Percentiles rank a stretch among this genome's conserved stretches.
These are phyloP conservation scores for Actenoides hombroni DNA, from an alignment of 2,113 vertebrate genomes.

Conservation along the genomic window DNA sequence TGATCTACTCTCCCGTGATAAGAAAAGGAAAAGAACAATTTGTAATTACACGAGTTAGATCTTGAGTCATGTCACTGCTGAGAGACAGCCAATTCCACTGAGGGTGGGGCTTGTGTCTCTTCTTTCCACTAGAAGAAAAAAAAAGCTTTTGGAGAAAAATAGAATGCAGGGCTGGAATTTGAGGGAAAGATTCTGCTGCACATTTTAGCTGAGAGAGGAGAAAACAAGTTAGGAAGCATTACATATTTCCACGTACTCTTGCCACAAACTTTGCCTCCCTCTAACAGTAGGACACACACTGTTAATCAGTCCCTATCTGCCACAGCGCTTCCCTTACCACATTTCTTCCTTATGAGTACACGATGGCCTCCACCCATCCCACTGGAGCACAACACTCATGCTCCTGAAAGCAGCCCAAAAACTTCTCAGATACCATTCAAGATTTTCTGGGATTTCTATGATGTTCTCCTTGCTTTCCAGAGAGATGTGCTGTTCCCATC, in stretches of 20 bases:
- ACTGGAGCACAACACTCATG: not conserved
- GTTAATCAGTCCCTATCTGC: not conserved
- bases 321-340: not conserved
- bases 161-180: not conserved
- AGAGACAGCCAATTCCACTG: not conserved
- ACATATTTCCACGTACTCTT: not conserved
- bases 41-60: not conserved
- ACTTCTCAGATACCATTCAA: not conserved
- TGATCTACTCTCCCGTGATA: not conserved
- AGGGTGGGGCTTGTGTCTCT: not conserved
- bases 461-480: not conserved
- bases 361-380: conserved; percentile 33
- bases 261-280: not conserved
- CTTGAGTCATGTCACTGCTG: conserved; percentile 9
- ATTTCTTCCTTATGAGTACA: conserved; percentile 36
- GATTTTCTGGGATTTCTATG: not conserved
- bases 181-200: not conserved
- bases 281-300: not conserved
- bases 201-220: not conserved
- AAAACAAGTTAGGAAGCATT: conserved; percentile 2
- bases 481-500: not conserved
- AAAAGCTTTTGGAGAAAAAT: not conserved
- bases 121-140: not conserved
- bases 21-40: not conserved
- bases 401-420: not conserved